phyloP scores from a whole-genome alignment of 2,888 invertebrate genomes.

The Agrochola circellaris region DNA sequence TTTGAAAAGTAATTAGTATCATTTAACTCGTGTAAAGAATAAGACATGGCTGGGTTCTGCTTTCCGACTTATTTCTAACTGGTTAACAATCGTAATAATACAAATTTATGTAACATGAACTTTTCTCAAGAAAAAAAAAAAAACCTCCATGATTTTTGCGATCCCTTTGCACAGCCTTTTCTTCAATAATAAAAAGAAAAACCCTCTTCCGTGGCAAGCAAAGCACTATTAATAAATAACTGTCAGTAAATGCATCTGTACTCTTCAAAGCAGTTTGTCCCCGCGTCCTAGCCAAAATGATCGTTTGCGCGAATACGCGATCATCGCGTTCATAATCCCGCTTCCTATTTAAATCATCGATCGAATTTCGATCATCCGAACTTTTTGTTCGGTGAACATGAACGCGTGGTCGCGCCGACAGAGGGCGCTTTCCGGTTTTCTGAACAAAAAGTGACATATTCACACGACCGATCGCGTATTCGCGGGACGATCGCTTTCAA shows the following conservation, averaged over 20 bases:
- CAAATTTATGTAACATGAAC: background rate
- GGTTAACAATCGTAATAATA: background rate
- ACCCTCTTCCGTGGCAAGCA: background rate
- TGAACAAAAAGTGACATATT: no score
- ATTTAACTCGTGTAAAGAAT: slow-evolving; percentile 13
- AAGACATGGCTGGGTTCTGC: slow-evolving; percentile 7
- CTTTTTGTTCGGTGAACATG: no score
- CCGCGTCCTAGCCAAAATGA: background rate
- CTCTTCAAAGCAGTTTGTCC: background rate
- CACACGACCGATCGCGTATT: no score
- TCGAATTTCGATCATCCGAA: no score
- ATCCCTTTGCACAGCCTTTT: background rate
- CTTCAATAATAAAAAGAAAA: no score
- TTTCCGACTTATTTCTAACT: background rate
- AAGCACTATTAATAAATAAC: background rate
- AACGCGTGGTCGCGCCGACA: no score
- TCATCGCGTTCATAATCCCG: no score
- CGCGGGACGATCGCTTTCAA: no score
- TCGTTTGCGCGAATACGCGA: no score
- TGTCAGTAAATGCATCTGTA: background rate
- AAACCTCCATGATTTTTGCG: background rate
- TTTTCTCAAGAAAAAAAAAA: background rate
- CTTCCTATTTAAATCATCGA: background rate
- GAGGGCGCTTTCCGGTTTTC: no score
- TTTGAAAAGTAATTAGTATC: background rate